These are phyloP conservation scores for Sphaerophoria rueppellii DNA, from an alignment of 2,888 invertebrate genomes.

Conservation along the genomic window DNA sequence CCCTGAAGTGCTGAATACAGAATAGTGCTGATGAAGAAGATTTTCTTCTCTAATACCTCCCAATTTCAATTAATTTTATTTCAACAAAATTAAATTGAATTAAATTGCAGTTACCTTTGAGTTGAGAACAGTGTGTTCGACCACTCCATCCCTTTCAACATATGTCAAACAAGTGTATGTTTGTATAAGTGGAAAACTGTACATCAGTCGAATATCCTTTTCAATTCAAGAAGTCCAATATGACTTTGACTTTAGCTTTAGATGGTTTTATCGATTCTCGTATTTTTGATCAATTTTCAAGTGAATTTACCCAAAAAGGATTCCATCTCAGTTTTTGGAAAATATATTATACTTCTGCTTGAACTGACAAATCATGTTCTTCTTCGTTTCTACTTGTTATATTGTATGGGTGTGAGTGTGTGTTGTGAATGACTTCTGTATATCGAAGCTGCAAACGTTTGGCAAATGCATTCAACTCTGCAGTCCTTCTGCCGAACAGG, in stretches of 20 bases:
- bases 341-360: constrained; percentile 51
- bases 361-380: constrained; percentile 43
- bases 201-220: not conserved
- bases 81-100: constrained; percentile 47
- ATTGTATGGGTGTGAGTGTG: not conserved
- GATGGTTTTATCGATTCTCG: constrained; percentile 38
- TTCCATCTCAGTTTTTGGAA: constrained; percentile 62
- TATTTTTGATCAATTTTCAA: constrained; percentile 54
- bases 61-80: constrained; percentile 52
- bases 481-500: not conserved
- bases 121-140: not conserved
- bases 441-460: not conserved
- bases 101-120: constrained; percentile 46
- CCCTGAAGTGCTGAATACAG: too few relatives aligned
- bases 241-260: not conserved
- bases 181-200: not conserved
- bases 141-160: not conserved
- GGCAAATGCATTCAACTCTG: constrained; percentile 11
- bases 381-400: not conserved
- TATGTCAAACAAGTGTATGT: not conserved
- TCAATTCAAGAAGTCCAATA: too few relatives aligned
- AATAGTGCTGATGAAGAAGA: constrained; percentile 22
- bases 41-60: constrained; percentile 35
- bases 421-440: constrained; percentile 1
- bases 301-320: constrained; percentile 54